phyloP scores from a whole-genome alignment of 53 echinoderm and acorn worm species.

The Henricia sp. region DNA sequence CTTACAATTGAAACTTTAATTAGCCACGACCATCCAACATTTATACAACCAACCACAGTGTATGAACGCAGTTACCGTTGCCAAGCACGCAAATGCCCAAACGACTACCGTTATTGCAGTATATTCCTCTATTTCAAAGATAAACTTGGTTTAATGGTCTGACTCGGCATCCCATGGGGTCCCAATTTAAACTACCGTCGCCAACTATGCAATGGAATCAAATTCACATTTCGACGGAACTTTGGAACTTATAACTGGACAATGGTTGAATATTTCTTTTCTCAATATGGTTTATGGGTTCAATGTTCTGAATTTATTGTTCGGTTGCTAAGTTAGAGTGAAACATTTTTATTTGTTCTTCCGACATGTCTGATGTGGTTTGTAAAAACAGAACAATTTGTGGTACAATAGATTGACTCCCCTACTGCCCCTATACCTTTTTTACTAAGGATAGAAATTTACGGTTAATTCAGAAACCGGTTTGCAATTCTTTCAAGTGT shows the following conservation, averaged over 20 bases:
- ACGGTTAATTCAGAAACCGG: no score
- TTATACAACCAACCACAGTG: no score
- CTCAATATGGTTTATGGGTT: slow-evolving; percentile 8
- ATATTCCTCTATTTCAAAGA: neutral
- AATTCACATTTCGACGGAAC: neutral
- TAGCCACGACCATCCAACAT: no score
- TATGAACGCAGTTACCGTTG: neutral
- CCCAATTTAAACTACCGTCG: neutral
- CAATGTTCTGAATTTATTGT: neutral
- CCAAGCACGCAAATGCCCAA: neutral
- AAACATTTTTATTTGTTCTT: no score
- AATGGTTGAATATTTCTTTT: neutral
- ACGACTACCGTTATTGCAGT: neutral
- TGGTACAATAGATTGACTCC: no score
- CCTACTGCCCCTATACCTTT: no score
- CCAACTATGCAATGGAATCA: neutral
- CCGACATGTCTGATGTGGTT: no score
- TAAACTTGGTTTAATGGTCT: neutral
- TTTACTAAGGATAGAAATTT: no score
- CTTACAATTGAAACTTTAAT: neutral
- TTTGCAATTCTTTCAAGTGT: no score
- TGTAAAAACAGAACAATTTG: no score
- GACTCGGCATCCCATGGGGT: neutral
- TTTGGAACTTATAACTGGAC: slow-evolving; percentile 9
- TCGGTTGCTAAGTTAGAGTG: neutral